Evolutionary conservation across 2,797 vertebrate species (phyloP).

Genomic region (Ispidina picta): DNA sequence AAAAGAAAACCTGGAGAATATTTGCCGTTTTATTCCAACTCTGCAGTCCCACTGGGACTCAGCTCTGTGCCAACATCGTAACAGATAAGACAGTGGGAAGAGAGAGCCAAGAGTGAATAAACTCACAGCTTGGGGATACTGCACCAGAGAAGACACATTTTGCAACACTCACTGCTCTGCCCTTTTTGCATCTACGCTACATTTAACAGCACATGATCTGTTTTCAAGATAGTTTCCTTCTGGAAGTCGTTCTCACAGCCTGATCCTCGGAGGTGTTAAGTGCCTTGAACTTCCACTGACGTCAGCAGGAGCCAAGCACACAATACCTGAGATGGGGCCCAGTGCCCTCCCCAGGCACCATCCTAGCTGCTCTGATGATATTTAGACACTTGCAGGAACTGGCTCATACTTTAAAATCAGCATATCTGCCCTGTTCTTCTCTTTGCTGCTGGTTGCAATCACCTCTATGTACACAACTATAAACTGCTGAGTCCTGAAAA

Average conservation of each 20-base stretch:
- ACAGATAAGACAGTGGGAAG: conserved; percentile 70
- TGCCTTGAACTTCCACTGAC: conserved; percentile 36
- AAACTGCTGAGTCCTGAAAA: background rate
- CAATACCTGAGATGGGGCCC: background rate
- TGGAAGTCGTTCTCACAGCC: conserved; percentile 38
- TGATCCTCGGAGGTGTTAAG: conserved; percentile 53
- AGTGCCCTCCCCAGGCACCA: rapidly evolving
- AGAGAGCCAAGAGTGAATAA: conserved; percentile 69
- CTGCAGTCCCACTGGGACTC: conserved; percentile 36
- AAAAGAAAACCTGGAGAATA: conserved; percentile 74
- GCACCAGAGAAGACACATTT: conserved; percentile 41
- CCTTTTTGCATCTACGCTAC: conserved; percentile 35
- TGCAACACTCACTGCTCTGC: conserved; percentile 23
- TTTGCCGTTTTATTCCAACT: conserved; percentile 62
- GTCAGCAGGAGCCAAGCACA: background rate
- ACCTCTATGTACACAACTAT: background rate
- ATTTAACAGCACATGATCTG: conserved; percentile 52
- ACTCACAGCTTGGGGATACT: conserved; percentile 32
- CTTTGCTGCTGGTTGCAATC: background rate
- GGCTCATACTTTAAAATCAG: background rate
- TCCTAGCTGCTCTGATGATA: background rate
- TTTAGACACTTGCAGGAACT: background rate
- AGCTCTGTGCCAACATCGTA: conserved; percentile 67
- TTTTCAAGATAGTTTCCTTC: conserved; percentile 60
- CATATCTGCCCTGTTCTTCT: background rate